Percentiles rank a stretch among this genome's conserved stretches.
Conservation (phyloP, 2,888 invertebrate genomes). For the Cheiracanthium punctorium region DNA sequence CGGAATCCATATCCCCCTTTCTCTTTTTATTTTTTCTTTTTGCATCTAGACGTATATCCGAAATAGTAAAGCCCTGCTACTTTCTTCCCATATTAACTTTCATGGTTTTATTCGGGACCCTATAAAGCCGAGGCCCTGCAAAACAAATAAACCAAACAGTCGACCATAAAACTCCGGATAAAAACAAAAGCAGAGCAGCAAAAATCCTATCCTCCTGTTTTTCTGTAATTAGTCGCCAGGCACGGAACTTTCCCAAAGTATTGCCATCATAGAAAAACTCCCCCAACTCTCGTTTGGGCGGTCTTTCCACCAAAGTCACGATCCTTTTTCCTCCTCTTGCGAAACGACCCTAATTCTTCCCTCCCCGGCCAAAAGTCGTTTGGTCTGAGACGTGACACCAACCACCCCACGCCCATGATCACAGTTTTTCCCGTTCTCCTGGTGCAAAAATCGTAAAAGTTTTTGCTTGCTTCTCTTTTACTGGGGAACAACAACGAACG, state of each 20-base stretch:
- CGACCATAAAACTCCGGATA: slow-evolving; percentile 44
- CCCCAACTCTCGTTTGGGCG: slow-evolving; percentile 64
- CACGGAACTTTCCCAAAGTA: slow-evolving; percentile 56
- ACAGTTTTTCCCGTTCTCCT: slow-evolving; percentile 34
- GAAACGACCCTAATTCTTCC: slow-evolving; percentile 56
- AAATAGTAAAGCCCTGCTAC: not conserved
- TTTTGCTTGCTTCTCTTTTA: slow-evolving; percentile 29
- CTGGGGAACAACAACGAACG: slow-evolving; percentile 22
- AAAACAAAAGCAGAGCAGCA: slow-evolving; percentile 51
- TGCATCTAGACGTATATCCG: not conserved
- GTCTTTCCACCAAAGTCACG: slow-evolving; percentile 62
- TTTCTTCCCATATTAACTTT: slow-evolving; percentile 51
- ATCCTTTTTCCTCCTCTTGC: slow-evolving; percentile 35
- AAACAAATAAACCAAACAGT: slow-evolving; percentile 52
- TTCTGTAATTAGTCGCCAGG: slow-evolving; percentile 62
- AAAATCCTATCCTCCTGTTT: slow-evolving; percentile 37
- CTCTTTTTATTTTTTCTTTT: no score
- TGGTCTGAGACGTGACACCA: slow-evolving; percentile 59
- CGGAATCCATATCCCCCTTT: not conserved
- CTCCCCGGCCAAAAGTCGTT: slow-evolving; percentile 50
- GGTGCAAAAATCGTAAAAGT: slow-evolving; percentile 61
- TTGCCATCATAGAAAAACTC: slow-evolving; percentile 65
- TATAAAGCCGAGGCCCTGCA: slow-evolving; percentile 34
- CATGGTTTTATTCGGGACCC: slow-evolving; percentile 37
- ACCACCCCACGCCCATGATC: slow-evolving; percentile 53